Conservation (phyloP, 2,113 vertebrate species). For the Microtus montanus region DNA sequence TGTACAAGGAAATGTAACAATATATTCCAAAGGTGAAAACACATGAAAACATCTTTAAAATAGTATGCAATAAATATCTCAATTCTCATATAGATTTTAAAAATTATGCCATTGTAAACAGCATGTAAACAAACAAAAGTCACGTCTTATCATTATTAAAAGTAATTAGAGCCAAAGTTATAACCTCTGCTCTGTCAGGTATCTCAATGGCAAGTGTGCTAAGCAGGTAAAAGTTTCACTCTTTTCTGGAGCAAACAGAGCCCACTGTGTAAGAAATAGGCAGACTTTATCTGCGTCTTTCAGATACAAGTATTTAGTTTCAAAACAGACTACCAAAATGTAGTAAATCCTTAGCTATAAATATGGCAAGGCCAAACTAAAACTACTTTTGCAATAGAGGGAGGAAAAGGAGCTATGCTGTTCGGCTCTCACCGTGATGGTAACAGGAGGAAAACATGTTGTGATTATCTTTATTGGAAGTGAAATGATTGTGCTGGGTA, state of each 20-base stretch:
- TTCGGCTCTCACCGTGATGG: not conserved
- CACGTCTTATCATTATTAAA: slow-evolving; percentile 89
- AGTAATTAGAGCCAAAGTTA: slow-evolving; percentile 87
- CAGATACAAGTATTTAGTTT: slow-evolving; percentile 71
- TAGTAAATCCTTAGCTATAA: slow-evolving; percentile 55
- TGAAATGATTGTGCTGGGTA: not conserved
- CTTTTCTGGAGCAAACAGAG: slow-evolving; percentile 89
- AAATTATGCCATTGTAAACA: slow-evolving; percentile 99
- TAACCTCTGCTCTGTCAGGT: slow-evolving; percentile 86
- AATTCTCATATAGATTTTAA: slow-evolving; percentile 92
- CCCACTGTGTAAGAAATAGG: slow-evolving; percentile 77
- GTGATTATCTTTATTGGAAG: not conserved
- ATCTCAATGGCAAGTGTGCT: slow-evolving; percentile 87
- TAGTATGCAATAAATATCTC: slow-evolving; percentile 99
- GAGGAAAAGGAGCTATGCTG: slow-evolving; percentile 37
- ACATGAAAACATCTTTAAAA: slow-evolving; percentile 97
- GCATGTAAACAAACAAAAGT: slow-evolving; percentile 99
- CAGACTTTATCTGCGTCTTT: slow-evolving; percentile 67
- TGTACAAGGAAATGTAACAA: slow-evolving; percentile 98
- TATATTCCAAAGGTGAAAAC: slow-evolving; percentile 99
- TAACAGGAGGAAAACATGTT: not conserved
- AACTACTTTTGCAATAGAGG: slow-evolving; percentile 71
- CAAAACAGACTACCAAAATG: slow-evolving; percentile 70
- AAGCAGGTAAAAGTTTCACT: slow-evolving; percentile 92
- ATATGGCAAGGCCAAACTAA: slow-evolving; percentile 56